A percentile compares a stretch with the other conserved stretches of the same genome.
Conservation (phyloP, 2,888 invertebrate genomes). For the Eupithecia centaureata region DNA sequence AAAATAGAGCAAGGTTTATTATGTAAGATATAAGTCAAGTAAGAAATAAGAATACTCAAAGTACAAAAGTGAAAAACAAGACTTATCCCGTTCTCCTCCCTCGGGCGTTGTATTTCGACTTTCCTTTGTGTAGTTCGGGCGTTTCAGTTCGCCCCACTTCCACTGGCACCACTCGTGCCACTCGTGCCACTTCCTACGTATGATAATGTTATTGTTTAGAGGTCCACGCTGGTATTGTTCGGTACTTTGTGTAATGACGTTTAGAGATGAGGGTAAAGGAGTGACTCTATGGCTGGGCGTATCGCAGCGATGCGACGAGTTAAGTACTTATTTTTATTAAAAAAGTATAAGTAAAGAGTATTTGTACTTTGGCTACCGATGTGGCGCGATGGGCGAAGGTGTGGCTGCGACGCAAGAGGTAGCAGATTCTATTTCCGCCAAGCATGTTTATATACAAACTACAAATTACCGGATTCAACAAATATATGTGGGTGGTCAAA, state of each 20-base stretch:
- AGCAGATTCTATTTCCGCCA: too few relatives aligned
- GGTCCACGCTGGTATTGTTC: not conserved
- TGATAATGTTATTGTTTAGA: constrained; percentile 5
- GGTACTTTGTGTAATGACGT: not conserved
- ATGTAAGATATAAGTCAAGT: too few relatives aligned
- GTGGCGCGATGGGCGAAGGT: too few relatives aligned
- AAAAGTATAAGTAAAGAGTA: too few relatives aligned
- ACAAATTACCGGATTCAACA: too few relatives aligned
- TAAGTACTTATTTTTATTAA: not conserved
- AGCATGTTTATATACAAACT: too few relatives aligned
- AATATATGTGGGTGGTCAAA: too few relatives aligned
- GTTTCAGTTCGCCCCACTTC: constrained; percentile 5
- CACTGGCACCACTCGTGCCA: not conserved
- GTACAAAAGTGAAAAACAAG: not conserved
- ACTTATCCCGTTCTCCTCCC: not conserved
- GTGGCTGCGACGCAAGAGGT: too few relatives aligned
- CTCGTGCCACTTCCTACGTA: constrained; percentile 3
- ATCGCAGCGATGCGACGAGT: not conserved
- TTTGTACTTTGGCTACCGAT: too few relatives aligned
- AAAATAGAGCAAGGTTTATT: not conserved
- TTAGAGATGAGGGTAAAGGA: not conserved
- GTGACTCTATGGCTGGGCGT: not conserved
- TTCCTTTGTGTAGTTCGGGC: constrained; percentile 10
- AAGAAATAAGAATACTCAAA: not conserved
- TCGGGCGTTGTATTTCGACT: constrained; percentile 5